A percentile compares a stretch with the other conserved stretches of the same genome.
These are phyloP conservation scores for Pachydiplax longipennis DNA, from an alignment of 2,888 invertebrate species.

Conservation along the genomic window DNA sequence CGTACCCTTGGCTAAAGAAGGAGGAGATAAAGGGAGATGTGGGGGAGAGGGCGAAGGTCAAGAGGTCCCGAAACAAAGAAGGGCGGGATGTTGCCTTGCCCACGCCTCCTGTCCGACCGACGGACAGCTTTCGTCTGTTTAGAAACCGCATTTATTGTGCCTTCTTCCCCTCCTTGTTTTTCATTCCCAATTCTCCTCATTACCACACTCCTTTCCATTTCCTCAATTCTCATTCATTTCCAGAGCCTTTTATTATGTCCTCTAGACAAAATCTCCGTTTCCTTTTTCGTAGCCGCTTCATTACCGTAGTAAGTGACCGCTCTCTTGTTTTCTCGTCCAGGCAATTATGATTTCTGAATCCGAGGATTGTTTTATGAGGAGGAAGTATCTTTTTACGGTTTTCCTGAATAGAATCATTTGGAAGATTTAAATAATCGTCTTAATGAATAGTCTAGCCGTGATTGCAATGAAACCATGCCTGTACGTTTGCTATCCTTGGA, in stretches of 20 bases:
- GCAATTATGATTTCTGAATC: too few relatives aligned
- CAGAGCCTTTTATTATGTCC: not conserved
- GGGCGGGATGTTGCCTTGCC: slow-evolving; percentile 23
- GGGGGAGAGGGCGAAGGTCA: slow-evolving; percentile 26
- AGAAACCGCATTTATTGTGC: not conserved
- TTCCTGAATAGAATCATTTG: too few relatives aligned
- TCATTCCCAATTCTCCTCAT: not conserved
- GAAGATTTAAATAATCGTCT: too few relatives aligned
- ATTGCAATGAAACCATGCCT: too few relatives aligned
- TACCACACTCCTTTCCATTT: not conserved
- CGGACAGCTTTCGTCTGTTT: not conserved
- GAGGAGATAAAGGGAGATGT: not conserved
- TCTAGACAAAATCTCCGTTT: not conserved
- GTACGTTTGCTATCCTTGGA: too few relatives aligned
- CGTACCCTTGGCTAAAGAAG: not conserved
- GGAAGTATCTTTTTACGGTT: too few relatives aligned
- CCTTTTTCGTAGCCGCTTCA: not conserved
- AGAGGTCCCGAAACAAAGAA: not conserved
- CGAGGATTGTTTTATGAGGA: too few relatives aligned
- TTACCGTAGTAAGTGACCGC: too few relatives aligned
- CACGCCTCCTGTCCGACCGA: slow-evolving; percentile 11
- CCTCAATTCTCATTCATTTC: not conserved
- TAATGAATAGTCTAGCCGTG: too few relatives aligned
- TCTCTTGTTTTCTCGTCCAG: too few relatives aligned
- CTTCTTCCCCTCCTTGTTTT: not conserved